Percentiles rank a stretch among this genome's conserved stretches.
phyloP scores from a whole-genome alignment of 2,888 invertebrate genomes.

The Nemotelus nigrinus region DNA sequence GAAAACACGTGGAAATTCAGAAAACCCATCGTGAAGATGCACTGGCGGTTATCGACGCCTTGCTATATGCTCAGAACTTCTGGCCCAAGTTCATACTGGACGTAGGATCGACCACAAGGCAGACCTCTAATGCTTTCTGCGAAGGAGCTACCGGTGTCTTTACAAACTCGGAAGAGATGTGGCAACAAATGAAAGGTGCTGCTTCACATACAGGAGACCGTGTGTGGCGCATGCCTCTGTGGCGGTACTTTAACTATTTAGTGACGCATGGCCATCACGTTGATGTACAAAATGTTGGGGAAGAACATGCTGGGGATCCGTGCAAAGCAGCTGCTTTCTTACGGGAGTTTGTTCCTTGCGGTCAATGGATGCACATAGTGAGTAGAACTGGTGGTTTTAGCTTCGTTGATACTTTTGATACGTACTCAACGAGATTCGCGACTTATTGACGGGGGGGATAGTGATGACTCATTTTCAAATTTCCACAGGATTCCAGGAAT shows the following conservation, averaged over 20 bases:
- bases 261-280: constrained; percentile 64
- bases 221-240: constrained; percentile 85
- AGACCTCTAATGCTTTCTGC: constrained; percentile 72
- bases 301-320: constrained; percentile 70
- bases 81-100: constrained; percentile 78
- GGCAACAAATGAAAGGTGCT: constrained; percentile 73
- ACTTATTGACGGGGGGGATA: not conserved
- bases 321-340: constrained; percentile 81
- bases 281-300: constrained; percentile 74
- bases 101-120: constrained; percentile 81
- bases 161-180: constrained; percentile 77
- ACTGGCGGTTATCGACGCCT: constrained; percentile 79
- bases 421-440: not conserved
- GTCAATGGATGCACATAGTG: constrained; percentile 43
- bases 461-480: not conserved
- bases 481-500: constrained; percentile 72
- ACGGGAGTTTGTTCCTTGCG: constrained; percentile 71
- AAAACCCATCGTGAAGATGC: constrained; percentile 83
- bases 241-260: constrained; percentile 74
- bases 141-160: constrained; percentile 78
- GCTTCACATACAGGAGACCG: constrained; percentile 80
- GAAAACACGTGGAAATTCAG: constrained; percentile 74
- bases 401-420: not conserved
- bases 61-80: constrained; percentile 74
- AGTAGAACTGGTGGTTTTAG: not conserved